Percentiles rank a stretch among this genome's conserved stretches.
These are phyloP conservation scores for Myotis daubentonii DNA, from an alignment of 2,797 vertebrate genomes.

Conservation along the genomic window DNA sequence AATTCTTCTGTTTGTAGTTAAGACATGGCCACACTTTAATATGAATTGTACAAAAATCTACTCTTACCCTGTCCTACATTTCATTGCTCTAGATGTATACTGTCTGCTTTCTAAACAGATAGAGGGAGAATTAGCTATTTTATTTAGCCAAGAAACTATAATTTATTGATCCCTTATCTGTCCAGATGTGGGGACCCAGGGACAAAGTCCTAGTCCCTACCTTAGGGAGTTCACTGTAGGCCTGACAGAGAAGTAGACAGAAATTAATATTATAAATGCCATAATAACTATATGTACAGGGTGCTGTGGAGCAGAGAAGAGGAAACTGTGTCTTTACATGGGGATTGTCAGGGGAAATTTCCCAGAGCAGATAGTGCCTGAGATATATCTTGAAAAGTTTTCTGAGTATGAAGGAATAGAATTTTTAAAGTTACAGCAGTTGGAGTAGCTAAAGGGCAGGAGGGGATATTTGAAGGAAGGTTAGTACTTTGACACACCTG, in stretches of 20 bases:
- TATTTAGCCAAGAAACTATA: not conserved
- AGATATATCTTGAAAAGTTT: not conserved
- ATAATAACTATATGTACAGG: not conserved
- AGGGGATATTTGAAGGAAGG: not conserved
- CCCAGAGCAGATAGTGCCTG: not conserved
- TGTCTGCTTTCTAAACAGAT: not conserved
- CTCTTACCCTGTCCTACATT: not conserved
- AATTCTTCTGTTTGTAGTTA: not conserved
- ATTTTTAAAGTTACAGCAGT: not conserved
- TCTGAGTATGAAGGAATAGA: not conserved
- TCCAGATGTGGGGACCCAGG: not conserved
- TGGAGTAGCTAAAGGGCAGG: not conserved
- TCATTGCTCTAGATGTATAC: not conserved
- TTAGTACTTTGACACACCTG: not conserved
- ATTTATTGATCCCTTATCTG: conserved; percentile 17
- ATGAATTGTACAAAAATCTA: not conserved
- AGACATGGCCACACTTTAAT: not conserved
- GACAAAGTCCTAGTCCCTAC: not conserved
- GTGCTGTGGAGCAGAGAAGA: not conserved
- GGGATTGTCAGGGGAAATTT: not conserved
- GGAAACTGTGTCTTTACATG: not conserved
- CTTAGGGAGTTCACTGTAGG: not conserved
- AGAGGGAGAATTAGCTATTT: not conserved
- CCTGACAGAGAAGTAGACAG: not conserved
- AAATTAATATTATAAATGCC: not conserved